Evolutionary conservation across 2,797 vertebrate species (phyloP), one percentile per base, ranked within the genome.

Genomic region (Cyclopterus lumpus): DNA sequence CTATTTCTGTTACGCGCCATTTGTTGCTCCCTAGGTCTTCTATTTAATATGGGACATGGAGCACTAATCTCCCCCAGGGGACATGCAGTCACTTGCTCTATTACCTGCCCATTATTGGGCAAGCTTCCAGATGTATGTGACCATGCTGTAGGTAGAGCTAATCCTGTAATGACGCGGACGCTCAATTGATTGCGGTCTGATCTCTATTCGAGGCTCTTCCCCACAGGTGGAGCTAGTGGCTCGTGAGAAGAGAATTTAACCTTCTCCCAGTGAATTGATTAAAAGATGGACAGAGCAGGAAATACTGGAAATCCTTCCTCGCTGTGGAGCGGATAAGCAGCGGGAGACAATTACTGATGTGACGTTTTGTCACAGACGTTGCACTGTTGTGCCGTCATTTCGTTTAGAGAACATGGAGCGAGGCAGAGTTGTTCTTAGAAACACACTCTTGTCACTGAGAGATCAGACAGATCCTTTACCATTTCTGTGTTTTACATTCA

Each of bases 141-240:
- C 86, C 75, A 81, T 73, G 80, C 83, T 86, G 88, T 86, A 85
- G 88, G 88, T 90, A 90, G 70, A 85, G 85, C 89, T 94, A 95
- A 95, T 94, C 93, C 91, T 80, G 80, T 90, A 86, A 83, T 86
- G 89, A 93, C 91, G 93, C 87, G 89, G 85, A 84, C 83, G 61
- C 71, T 90, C 93, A 94, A 94, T 94, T 93, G 93, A 94, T 94
- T 93, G 91, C 83, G 81, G 87, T 71, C 85, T 87, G 91, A 92
- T 93, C 80, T 87, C 79, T 87, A 85, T 91, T 90, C 86, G 74
- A 77, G 68, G 38, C 77, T 77, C 74, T 79, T 48, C 82, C 28
- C 61, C 79, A 83, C 58, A 89, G 85, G 82, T 86, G 76, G 80
- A 88, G 85, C 77, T 69, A 58, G 62, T 15, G 68, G 81, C 76